Conservation (phyloP, 2,888 invertebrate genomes). For the Spilarctia lutea region DNA sequence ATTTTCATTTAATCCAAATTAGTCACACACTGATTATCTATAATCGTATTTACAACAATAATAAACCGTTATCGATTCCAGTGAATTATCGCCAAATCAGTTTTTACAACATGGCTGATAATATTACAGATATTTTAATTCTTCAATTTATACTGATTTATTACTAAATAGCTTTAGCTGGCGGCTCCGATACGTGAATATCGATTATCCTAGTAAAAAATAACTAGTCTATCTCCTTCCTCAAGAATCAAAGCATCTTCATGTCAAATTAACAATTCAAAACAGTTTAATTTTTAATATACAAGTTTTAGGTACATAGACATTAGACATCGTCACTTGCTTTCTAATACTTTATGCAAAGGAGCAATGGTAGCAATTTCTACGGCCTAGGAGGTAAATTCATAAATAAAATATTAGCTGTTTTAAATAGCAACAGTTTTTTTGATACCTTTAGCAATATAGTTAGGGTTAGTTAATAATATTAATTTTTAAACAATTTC, state of each 20-base stretch:
- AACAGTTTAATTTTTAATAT: neutral
- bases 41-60: neutral
- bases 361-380: neutral
- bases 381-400: neutral
- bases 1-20: neutral
- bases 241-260: too few relatives aligned
- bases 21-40: neutral
- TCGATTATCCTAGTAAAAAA: too few relatives aligned
- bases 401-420: neutral
- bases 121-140: neutral
- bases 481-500: too few relatives aligned
- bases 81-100: neutral
- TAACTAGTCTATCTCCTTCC: too few relatives aligned
- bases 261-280: neutral
- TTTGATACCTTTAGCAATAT: neutral
- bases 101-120: neutral
- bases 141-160: neutral
- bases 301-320: too few relatives aligned
- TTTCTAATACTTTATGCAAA: neutral
- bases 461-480: too few relatives aligned
- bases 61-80: neutral
- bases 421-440: neutral
- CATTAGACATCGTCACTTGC: neutral
- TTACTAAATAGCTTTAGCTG: neutral
- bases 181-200: too few relatives aligned